Evolutionary conservation across 2,797 vertebrate species (phyloP).

Genomic region (Propithecus deckenii): DNA sequence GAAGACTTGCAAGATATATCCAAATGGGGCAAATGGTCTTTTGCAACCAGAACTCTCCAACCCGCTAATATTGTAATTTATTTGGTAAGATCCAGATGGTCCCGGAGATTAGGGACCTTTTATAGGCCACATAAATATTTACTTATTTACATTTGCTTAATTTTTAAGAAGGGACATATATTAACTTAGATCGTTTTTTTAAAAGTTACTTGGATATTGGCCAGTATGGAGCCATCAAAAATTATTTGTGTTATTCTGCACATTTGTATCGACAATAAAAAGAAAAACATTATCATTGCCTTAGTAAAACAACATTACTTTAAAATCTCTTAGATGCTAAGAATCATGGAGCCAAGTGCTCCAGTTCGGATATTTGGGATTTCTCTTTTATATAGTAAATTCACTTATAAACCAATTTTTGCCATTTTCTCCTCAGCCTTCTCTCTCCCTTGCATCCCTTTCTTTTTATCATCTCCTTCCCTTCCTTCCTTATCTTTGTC

Average conservation of each 20-base stretch:
- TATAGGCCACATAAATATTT: constrained; percentile 26
- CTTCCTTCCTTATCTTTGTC: neutral
- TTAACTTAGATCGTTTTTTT: neutral
- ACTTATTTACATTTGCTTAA: constrained; percentile 27
- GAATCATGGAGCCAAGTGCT: neutral
- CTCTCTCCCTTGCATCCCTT: neutral
- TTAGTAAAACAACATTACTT: neutral
- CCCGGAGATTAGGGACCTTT: constrained; percentile 39
- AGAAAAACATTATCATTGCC: neutral
- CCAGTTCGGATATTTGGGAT: neutral
- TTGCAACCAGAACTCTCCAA: neutral
- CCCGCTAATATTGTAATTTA: neutral
- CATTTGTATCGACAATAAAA: neutral
- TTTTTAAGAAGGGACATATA: constrained; percentile 33
- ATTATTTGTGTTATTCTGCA: neutral
- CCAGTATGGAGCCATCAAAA: neutral
- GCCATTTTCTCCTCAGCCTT: neutral
- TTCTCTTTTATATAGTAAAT: neutral
- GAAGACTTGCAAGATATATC: constrained; percentile 76
- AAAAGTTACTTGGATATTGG: neutral
- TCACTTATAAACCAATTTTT: neutral
- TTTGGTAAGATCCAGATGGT: constrained; percentile 33
- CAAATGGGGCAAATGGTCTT: constrained; percentile 58
- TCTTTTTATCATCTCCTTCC: neutral
- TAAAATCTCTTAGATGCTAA: neutral